Evolutionary conservation across 2,797 vertebrate genomes (phyloP), one percentile per base, ranked within the genome.

Genomic region (Cuculus canorus): DNA sequence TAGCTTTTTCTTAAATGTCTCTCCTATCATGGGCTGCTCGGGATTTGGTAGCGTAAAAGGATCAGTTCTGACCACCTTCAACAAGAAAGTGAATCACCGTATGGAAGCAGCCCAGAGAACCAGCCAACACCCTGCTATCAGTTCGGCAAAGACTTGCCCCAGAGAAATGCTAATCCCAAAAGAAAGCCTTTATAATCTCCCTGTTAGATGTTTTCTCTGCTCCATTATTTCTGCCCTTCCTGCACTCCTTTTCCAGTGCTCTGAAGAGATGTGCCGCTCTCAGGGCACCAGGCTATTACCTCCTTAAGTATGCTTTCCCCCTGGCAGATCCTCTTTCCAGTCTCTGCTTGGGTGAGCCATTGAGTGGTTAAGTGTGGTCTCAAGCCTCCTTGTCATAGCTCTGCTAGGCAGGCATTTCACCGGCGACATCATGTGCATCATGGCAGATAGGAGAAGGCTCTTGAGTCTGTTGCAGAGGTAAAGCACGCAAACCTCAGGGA

Each of bases 341-440:
- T 57, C 90, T 89, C 89, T 89, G 60, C 91, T 72, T 69, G 47
- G 25, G 1, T 37, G 82, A 80, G 54, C 78, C 21, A 2, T 73
- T 54, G 82, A 97, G 94, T 86, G 92, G 64, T 52, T 95, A 87
- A 95, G 83, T 68, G 76, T 48, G 22, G 54, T 27, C 72, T 95
- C 79, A 73, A 95, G 95, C 57, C 93, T 81, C 86, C 90, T 97
- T 87, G 77, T 88, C 81, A 72, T 2, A 87, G 82, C 76, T 76
- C 57, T 70, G 61, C 57, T 47, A 25, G 82, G 65, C 71, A 92
- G 91, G 94, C 69, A 82, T 89, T 90, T 80, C 83, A 41, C 59
- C 9, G 13, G 69, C 9, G 25, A 54, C 64, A 37, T 27, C 0
- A 0, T 47, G 54, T 19, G 86, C 78, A 93, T 93, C 59, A 14